phyloP scores from a whole-genome alignment of 2,888 invertebrate genomes.

The Tenthredo scrophulariae region DNA sequence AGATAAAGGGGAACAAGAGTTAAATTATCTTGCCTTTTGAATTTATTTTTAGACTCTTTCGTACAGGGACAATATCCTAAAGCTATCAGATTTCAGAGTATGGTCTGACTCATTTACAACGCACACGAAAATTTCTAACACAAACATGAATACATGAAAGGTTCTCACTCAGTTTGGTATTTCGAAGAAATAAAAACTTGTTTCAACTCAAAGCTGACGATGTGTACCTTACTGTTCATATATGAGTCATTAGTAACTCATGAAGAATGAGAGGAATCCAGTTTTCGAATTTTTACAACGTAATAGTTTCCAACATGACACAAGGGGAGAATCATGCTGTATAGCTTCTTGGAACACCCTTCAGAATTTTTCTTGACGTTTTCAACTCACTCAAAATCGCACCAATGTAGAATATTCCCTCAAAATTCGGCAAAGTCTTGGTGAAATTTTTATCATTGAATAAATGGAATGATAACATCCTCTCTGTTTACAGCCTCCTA shows the following conservation, averaged over 20 bases:
- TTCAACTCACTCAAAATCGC: too few species aligned
- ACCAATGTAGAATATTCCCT: too few species aligned
- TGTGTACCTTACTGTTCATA: neutral
- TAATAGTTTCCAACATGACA: too few species aligned
- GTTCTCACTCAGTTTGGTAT: neutral
- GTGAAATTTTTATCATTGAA: neutral
- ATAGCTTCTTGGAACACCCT: too few species aligned
- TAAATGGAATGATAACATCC: neutral
- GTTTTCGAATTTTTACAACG: neutral
- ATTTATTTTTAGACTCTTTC: neutral
- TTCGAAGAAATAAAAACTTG: neutral
- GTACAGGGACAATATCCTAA: neutral
- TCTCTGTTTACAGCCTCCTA: slow-evolving; percentile 86
- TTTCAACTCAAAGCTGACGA: neutral
- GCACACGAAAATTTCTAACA: slow-evolving; percentile 61
- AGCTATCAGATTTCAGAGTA: slow-evolving; percentile 32
- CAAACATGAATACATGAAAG: neutral
- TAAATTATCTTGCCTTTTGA: neutral
- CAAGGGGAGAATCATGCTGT: too few species aligned
- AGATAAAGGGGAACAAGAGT: neutral
- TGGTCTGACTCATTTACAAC: slow-evolving; percentile 60
- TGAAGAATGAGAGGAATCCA: neutral
- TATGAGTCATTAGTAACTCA: neutral
- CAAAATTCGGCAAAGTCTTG: too few species aligned
- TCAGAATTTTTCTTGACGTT: neutral